These are phyloP conservation scores for Nycticryphes semicollaris DNA, from an alignment of 2,113 vertebrate species.

Conservation along the genomic window DNA sequence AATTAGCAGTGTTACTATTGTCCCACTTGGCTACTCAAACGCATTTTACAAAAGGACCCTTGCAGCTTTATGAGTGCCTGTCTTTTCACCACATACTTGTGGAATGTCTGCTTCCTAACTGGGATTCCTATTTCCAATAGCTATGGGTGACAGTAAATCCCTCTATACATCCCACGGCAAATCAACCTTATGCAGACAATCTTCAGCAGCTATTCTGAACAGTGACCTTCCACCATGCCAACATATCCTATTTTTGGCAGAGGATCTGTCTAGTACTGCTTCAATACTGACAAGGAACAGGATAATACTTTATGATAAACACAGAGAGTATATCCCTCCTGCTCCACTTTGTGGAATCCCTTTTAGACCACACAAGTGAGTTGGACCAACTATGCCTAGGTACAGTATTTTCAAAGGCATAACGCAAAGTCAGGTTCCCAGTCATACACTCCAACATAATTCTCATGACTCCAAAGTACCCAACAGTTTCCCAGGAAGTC, in stretches of 20 bases:
- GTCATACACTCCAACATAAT: accelerated
- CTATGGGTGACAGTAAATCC: neutral
- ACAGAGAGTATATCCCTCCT: neutral
- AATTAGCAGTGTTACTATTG: slow-evolving; percentile 63
- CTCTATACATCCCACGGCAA: neutral
- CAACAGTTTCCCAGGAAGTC: neutral
- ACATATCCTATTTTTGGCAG: neutral
- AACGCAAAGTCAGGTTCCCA: neutral
- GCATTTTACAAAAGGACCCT: slow-evolving; percentile 31
- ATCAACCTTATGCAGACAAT: neutral
- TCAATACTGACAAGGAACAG: neutral
- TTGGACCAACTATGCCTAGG: accelerated
- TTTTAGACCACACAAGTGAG: neutral
- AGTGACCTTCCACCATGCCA: neutral
- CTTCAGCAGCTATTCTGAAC: neutral
- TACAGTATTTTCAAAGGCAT: neutral
- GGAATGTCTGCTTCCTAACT: slow-evolving; percentile 8
- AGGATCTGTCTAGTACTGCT: neutral
- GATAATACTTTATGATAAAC: neutral
- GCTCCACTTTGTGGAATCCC: neutral
- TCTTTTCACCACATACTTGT: slow-evolving; percentile 23
- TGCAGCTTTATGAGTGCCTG: slow-evolving; percentile 28
- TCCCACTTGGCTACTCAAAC: slow-evolving; percentile 46
- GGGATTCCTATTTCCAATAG: neutral
- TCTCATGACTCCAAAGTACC: neutral